These are phyloP conservation scores for Ectobius pallidus DNA, from an alignment of 2,888 invertebrate genomes.

Conservation along the genomic window DNA sequence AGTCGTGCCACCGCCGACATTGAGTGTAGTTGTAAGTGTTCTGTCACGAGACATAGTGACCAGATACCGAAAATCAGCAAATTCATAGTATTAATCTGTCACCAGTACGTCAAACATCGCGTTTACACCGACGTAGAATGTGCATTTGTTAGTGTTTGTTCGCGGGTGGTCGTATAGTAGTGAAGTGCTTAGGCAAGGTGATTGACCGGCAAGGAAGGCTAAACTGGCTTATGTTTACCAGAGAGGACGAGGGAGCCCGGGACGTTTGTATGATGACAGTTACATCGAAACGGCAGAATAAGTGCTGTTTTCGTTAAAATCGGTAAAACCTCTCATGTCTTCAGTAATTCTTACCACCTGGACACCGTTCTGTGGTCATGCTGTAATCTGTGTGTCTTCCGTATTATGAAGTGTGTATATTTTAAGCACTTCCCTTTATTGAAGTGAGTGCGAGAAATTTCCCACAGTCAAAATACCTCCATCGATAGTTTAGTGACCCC, in stretches of 20 bases:
- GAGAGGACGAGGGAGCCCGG: background rate
- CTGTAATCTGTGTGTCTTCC: background rate
- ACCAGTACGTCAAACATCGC: background rate
- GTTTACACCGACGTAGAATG: background rate
- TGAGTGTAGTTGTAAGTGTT: background rate
- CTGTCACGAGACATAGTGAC: background rate
- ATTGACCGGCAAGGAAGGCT: conserved; percentile 13
- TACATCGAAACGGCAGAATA: background rate
- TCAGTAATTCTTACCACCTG: background rate
- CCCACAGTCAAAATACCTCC: background rate
- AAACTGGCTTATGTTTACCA: conserved; percentile 18
- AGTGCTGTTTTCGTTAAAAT: background rate
- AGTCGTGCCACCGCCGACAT: conserved; percentile 21
- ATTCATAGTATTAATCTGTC: background rate
- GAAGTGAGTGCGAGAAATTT: background rate
- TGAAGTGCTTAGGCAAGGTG: conserved; percentile 15
- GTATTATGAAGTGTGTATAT: background rate
- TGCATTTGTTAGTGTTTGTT: conserved; percentile 1
- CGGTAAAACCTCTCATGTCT: conserved; percentile 4
- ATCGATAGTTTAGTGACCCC: conserved; percentile 13
- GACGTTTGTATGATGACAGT: conserved; percentile 16
- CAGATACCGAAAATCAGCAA: background rate
- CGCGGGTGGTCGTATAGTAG: background rate
- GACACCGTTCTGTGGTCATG: background rate
- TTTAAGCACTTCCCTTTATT: background rate